Conservation (phyloP, 2,113 vertebrate species). For the Sphyrna mokarran region DNA sequence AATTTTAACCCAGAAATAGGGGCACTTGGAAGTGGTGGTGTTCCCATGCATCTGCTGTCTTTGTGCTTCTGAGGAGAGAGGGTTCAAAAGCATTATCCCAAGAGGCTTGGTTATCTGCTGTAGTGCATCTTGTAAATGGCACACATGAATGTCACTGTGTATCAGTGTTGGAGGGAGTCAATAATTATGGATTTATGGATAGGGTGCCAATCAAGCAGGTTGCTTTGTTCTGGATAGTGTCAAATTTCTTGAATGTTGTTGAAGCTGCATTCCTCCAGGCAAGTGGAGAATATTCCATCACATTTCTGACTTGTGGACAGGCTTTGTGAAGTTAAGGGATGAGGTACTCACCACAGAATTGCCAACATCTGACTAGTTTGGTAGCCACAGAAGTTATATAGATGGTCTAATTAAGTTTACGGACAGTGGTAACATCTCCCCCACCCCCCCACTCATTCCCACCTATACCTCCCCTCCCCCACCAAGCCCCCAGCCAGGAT, state of each 20-base stretch:
- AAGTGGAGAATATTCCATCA: background rate
- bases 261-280: background rate
- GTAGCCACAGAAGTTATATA: background rate
- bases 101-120: background rate
- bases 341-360: background rate
- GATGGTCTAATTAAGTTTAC: background rate
- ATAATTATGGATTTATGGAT: background rate
- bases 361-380: background rate
- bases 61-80: background rate
- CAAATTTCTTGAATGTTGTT: background rate
- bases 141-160: background rate
- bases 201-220: background rate
- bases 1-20: background rate
- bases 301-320: background rate
- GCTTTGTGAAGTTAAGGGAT: background rate
- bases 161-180: background rate
- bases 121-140: background rate
- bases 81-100: background rate
- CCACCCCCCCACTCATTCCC: too few species aligned
- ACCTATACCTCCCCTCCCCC: too few species aligned
- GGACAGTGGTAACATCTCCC: background rate
- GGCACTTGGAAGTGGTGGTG: background rate
- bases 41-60: background rate
- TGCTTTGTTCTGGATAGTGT: background rate
- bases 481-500: background rate